phyloP scores from a whole-genome alignment of 2,113 vertebrate genomes.

The Channa maculata region DNA sequence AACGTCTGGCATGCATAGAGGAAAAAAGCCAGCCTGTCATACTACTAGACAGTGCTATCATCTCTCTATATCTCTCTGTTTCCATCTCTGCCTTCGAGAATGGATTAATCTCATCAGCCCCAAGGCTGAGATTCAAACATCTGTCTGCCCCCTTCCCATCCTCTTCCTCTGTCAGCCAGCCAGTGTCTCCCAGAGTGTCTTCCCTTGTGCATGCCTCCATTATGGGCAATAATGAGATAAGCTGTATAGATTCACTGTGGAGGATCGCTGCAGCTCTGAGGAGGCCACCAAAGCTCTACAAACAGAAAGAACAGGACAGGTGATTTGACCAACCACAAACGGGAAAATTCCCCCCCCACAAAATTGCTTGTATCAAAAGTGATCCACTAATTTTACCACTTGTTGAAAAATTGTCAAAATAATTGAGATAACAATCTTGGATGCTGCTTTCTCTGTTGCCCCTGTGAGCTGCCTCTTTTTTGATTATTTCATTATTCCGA shows the following conservation, averaged over 20 bases:
- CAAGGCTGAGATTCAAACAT: slow-evolving; percentile 79
- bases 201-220: slow-evolving; percentile 60
- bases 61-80: slow-evolving; percentile 36
- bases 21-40: slow-evolving; percentile 33
- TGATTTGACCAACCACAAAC: not conserved
- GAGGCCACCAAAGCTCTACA: slow-evolving; percentile 7
- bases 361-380: not conserved
- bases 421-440: slow-evolving; percentile 17
- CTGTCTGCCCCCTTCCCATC: slow-evolving; percentile 64
- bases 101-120: slow-evolving; percentile 75
- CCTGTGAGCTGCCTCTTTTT: slow-evolving; percentile 25
- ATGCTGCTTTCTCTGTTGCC: not conserved
- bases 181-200: slow-evolving; percentile 59
- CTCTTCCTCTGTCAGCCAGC: slow-evolving; percentile 70
- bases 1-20: slow-evolving; percentile 13
- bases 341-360: not conserved
- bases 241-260: slow-evolving; percentile 31
- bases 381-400: not conserved
- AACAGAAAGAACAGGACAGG: not conserved
- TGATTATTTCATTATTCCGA: slow-evolving; percentile 42
- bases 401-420: slow-evolving; percentile 10
- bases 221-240: slow-evolving; percentile 58
- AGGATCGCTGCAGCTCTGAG: slow-evolving; percentile 14
- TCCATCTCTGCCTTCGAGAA: slow-evolving; percentile 58
- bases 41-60: slow-evolving; percentile 28